Evolutionary conservation across 2,797 vertebrate species (phyloP).

Genomic region (Myripristis murdjan): DNA sequence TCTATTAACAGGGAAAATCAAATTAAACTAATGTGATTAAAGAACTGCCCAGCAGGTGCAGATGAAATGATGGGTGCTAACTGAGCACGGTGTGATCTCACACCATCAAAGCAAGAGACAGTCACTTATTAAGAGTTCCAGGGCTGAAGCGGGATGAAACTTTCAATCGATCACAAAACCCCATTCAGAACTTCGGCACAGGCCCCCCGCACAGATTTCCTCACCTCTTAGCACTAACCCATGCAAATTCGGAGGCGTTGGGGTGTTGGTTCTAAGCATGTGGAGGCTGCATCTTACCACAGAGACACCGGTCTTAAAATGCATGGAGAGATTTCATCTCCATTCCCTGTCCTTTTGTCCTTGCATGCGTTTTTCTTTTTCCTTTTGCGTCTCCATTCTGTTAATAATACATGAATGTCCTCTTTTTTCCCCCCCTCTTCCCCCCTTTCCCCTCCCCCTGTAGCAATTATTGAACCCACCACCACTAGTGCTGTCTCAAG

Average conservation of each 20-base stretch:
- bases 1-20: slow-evolving; percentile 62
- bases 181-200: too few relatives aligned
- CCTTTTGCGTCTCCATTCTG: slow-evolving; percentile 93
- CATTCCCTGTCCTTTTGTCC: slow-evolving; percentile 81
- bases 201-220: slow-evolving; percentile 28
- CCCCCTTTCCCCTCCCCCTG: slow-evolving; percentile 94
- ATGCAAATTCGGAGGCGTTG: slow-evolving; percentile 44
- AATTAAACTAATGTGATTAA: slow-evolving; percentile 55
- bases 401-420: slow-evolving; percentile 98
- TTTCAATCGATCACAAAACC: slow-evolving; percentile 40
- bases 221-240: slow-evolving; percentile 29
- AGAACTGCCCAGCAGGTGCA: slow-evolving; percentile 45
- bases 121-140: slow-evolving; percentile 49
- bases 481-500: slow-evolving; percentile 98
- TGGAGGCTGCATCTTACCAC: slow-evolving; percentile 66
- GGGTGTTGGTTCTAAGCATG: slow-evolving; percentile 63
- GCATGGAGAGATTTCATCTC: slow-evolving; percentile 75
- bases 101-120: slow-evolving; percentile 51
- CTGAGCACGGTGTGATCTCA: slow-evolving; percentile 56
- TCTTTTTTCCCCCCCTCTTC: slow-evolving; percentile 91
- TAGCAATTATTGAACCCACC: slow-evolving; percentile 99
- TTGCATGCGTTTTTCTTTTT: slow-evolving; percentile 87
- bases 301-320: slow-evolving; percentile 56
- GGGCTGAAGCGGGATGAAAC: slow-evolving; percentile 25
- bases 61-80: slow-evolving; percentile 67